These are phyloP conservation scores for Diabrotica virgifera DNA, from an alignment of 1,140 invertebrate genomes.

Conservation along the genomic window DNA sequence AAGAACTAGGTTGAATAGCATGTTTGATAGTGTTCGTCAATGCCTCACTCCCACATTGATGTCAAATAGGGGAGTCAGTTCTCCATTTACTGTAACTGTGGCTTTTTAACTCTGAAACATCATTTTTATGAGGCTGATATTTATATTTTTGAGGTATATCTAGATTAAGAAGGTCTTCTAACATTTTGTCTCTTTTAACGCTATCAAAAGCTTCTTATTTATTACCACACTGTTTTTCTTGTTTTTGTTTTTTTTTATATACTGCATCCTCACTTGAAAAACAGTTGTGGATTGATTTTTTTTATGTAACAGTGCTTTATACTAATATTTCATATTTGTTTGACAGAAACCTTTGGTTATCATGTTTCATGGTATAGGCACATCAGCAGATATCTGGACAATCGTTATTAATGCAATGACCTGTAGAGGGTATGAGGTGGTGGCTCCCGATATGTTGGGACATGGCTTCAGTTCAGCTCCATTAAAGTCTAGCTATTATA, in stretches of 20 bases:
- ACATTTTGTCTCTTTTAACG: too few relatives aligned
- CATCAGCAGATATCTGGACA: conserved; percentile 66
- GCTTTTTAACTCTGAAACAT: too few relatives aligned
- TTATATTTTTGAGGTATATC: too few relatives aligned
- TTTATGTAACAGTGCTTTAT: neutral
- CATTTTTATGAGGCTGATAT: too few relatives aligned
- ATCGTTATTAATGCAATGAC: conserved; percentile 63
- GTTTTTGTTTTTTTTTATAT: conserved; percentile 5
- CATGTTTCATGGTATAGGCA: conserved; percentile 72
- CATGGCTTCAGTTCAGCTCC: conserved; percentile 70
- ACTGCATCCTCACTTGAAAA: neutral
- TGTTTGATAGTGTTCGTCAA: too few relatives aligned
- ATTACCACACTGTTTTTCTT: too few relatives aligned
- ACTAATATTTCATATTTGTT: neutral
- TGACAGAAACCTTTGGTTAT: conserved; percentile 58
- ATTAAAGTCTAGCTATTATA: conserved; percentile 57
- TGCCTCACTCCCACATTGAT: too few relatives aligned
- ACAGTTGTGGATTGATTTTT: neutral
- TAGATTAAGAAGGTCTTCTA: too few relatives aligned
- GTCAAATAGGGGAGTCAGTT: too few relatives aligned
- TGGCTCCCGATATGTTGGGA: conserved; percentile 69
- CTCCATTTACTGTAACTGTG: too few relatives aligned
- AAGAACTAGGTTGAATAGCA: too few relatives aligned
- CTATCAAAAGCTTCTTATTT: too few relatives aligned
- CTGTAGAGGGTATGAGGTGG: conserved; percentile 61